Evolutionary conservation across 2,113 vertebrate species (phyloP).

Genomic region (Prunella fulvescens): DNA sequence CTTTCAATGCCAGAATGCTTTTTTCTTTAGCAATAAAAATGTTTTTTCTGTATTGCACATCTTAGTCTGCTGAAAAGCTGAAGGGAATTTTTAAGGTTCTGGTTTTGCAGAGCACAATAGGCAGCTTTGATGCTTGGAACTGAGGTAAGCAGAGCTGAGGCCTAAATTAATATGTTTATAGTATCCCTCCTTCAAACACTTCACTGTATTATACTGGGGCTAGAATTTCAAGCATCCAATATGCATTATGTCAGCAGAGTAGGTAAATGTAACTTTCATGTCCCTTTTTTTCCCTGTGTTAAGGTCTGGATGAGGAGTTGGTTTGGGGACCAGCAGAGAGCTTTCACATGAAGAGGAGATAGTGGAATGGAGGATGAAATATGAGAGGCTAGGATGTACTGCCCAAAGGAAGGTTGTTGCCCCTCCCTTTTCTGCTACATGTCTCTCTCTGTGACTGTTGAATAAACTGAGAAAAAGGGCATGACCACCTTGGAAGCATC

Average conservation of each 20-base stretch:
- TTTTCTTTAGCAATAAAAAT: conserved; percentile 2
- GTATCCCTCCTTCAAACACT: background rate
- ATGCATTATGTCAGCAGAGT: background rate
- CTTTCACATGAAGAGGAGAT: background rate
- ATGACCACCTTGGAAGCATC: background rate
- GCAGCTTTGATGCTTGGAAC: background rate
- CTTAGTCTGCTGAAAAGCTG: background rate
- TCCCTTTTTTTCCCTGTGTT: background rate
- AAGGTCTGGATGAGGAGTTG: background rate
- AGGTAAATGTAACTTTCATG: background rate
- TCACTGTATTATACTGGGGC: background rate
- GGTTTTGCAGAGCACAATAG: background rate
- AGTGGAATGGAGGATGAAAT: background rate
- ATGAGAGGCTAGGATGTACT: background rate
- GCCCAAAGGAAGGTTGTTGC: background rate
- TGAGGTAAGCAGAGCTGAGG: background rate
- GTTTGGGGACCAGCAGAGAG: background rate
- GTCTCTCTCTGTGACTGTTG: background rate
- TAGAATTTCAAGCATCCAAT: background rate
- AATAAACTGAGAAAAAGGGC: background rate
- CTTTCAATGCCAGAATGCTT: conserved; percentile 30
- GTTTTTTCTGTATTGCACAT: conserved; percentile 1
- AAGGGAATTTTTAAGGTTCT: background rate
- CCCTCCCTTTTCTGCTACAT: background rate
- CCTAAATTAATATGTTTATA: background rate